Base-by-base conservation (phyloP, 1,140 invertebrate species). In the Drosophila subpulchrella region DNA sequence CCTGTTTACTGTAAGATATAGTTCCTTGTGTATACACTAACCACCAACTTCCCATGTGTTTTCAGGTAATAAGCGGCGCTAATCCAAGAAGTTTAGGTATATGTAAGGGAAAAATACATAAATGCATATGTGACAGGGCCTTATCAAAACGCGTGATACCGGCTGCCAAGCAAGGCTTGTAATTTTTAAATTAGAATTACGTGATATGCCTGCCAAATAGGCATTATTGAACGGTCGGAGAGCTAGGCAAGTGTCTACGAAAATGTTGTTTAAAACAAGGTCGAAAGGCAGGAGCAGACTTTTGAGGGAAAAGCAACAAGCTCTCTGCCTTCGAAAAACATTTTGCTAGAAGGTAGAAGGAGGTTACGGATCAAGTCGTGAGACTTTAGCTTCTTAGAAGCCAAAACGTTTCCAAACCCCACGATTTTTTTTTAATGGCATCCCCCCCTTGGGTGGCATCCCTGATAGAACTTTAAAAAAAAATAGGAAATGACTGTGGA, bases 151-250 rank as follows among this genome's bases (percentile, higher is more conserved):
- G 78, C 59, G 75, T 83, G 80, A 68, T 78, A 75, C 74, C 17
- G 46, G 27, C 41, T 50, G 36, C 27, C 81, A 76, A 73, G 73
- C 80, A 80, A 83, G 66, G 53, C 81, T 81, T 86, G 81, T 85
- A 85, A 85, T 85, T 85, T 86, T 81, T 53, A 86, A 86, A 85
- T 85, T 85, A 78, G 82, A 88, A 85, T 85, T 85, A 86, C 78
- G 82, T 85, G 82, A 78, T 59, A 38, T 55, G 79, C 50, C 66
- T 85, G 58, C 74, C 42, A 86, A 86, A 39, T 50, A 13, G 34
- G 24, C 32, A 60, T 48, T 50, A 68, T 58, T 70, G 38, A 76
- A 48, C 58, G 42, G 61, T 53, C 36, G 51, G 17, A 38, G 50
- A 59, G 60, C 27, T 13, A 71, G 67, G 61, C 62, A 36, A 78